Base-by-base conservation (phyloP, 2,113 vertebrate species). In the Gnathonemus longibarbis region DNA sequence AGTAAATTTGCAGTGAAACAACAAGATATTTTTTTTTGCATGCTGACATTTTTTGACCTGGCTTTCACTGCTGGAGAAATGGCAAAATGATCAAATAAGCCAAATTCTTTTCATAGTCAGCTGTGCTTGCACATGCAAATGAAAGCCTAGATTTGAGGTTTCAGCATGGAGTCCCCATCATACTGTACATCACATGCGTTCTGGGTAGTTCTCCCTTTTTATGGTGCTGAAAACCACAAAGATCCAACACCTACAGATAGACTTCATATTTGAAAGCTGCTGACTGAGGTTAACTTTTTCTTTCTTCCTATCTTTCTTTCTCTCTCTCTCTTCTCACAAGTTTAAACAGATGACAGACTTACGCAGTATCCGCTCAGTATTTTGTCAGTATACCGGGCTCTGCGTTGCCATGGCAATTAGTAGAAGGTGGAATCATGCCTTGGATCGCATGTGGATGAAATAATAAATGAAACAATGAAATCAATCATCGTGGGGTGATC, bases 371-470 rank as follows among this genome's bases (percentile, higher is more conserved):
- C 21, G 9, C 92, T 93, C 90, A 91, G 93, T 92, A n/a, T 84
- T 48, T 91, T 92, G 92, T 91, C 91, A 93, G 91, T 88, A 92
- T 91, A 93, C 91, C 89, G 93, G 74, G 88, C 93, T 91, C 91
- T 89, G 86, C 88, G 92, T 92, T 90, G 92, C 90, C 90, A 93
- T 92, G 92, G 93, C 90, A 91, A 91, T 1, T 89, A 86, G 89
- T 53, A 91, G 92, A 93, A 90, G 42, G 42, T 92, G 66, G 91
- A 90, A 5, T 9, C 85, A 84, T 90, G 80, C 84, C 91, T 90
- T 91, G 89, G 91, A 91, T 85, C 77, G 91, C 88, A 87, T 66
- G 90, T 89, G 74, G 39, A 86, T 70, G 70, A 87, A 88, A 80
- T 85, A 89, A 62, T 89, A 89, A 89, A 84, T 50, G 87, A 48